Base-by-base conservation (phyloP, 2,888 invertebrate species). In the Pachycephus smyrnensis region DNA sequence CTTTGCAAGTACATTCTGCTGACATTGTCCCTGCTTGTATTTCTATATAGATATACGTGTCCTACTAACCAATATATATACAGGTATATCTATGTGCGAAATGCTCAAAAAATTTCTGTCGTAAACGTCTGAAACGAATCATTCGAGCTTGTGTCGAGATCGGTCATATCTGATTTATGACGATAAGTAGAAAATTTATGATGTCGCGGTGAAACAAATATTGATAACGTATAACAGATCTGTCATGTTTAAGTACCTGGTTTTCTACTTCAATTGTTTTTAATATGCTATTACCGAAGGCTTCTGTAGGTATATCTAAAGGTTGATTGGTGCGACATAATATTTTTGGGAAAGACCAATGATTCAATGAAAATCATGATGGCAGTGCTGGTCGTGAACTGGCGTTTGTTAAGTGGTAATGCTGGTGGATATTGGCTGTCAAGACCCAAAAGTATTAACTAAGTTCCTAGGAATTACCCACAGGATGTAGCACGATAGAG, bases 321-420 rank as follows among this genome's bases (percentile, higher is more conserved):
- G 23, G 9, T 55, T 23, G 9, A 2, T 55, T 23, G 23, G 55
- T 9, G 55, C 55, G 9, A 23, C 23, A 55, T 55, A 1, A 40
- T 40, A 23, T 55, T 73, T 15, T 35, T 80, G 77, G 81, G 85
- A 81, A 84, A 84, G 78, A 80, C 84, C 83, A 77, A 73, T 86
- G 86, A 86, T 77, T 86, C 85, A 82, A 84, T 77, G 23, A 55
- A 2, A 55, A 55, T 55, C 55, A 23, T 23, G 23, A 9, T 55
- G 23, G 55, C 55, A 55, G 55, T 55, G 55, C 55, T 55, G 55
- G 55, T 1, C 23, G 23, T 23, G 9, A 55, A 23, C 23, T 23
- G 55, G 9, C 9, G 55, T 0, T 23, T 23, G 15, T 40, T 23
- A 23, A 6, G 23, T 15, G 55, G 55, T 6, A 40, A 40, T 15